Evolutionary conservation across 2,113 vertebrate genomes (phyloP), one percentile per base, ranked within the genome.

Genomic region (Microcebus murinus): DNA sequence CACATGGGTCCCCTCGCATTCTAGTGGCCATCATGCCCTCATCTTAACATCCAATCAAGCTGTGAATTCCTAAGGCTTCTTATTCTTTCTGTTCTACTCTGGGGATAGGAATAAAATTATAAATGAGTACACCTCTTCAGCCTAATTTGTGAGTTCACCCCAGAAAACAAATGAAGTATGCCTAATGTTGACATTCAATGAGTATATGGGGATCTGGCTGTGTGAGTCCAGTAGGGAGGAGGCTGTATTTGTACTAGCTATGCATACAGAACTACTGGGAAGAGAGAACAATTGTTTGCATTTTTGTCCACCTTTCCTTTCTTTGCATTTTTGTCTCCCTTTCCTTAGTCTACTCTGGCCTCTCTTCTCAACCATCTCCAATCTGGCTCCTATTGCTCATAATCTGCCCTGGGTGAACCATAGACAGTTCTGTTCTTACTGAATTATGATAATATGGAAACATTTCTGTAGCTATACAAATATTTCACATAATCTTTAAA

Each of bases 121-220:
- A 88, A 50, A n/a, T 7, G 1, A 65, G 14, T 70, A 20, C 87
- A 82, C 57, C 45, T 96, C 55, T 88, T 65, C 57, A 79, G 68
- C 29, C 36, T 91, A 70, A 97, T 95, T 96, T 93, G 73, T 95
- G 63, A 94, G 29, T 84, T 96, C 45, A 96, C 13, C 29, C 82
- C 63, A 96, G 89, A 96, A 97, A 96, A 89, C 61, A 95, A 97
- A 68, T 96, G 93, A 96, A 85, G 86, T 95, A 57, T 93, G 57
- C 42, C 81, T 96, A 95, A 91, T 95, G 82, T 61, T 93, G 45
- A 63, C 61, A 91, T 86, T 82, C 23, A 70, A 0, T 55, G 73
- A 27, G 61, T 63, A 59, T 61, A 65, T 42, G 6, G 77, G 76
- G n/a, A 96, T 36, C 94, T 90, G 70, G 42, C 52, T 87, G 27